Conservation (phyloP, 2,113 vertebrate species). For the Nerophis lumbriciformis region DNA sequence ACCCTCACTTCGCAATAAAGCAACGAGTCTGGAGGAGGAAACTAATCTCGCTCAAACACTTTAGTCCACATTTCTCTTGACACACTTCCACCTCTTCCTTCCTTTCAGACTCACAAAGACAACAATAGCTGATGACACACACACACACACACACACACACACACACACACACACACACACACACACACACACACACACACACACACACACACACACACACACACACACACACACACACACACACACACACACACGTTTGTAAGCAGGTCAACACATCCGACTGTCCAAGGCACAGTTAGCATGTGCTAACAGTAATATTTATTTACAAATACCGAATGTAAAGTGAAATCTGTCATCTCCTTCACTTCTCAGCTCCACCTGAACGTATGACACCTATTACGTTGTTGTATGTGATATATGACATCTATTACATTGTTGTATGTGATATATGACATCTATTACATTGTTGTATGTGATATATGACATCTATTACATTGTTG, state of each 20-base stretch:
- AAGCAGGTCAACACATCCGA: slow-evolving; percentile 14
- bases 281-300: slow-evolving; percentile 16
- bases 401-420: too few species aligned
- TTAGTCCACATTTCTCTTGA: slow-evolving; percentile 43
- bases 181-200: slow-evolving; percentile 17
- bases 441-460: too few species aligned
- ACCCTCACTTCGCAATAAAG: slow-evolving; percentile 18
- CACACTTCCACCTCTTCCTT: slow-evolving; percentile 56
- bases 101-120: slow-evolving; percentile 40
- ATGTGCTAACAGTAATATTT: too few species aligned
- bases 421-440: too few species aligned
- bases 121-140: slow-evolving; percentile 39
- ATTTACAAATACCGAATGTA: too few species aligned
- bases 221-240: slow-evolving; percentile 16
- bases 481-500: too few species aligned
- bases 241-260: slow-evolving; percentile 2
- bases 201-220: slow-evolving; percentile 10
- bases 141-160: slow-evolving; percentile 13
- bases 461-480: too few species aligned
- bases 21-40: slow-evolving; percentile 42
- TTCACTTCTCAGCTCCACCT: too few species aligned
- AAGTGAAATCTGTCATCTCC: too few species aligned
- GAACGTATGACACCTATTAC: too few species aligned
- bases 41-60: slow-evolving; percentile 44
- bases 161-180: slow-evolving; percentile 11